Base-by-base conservation (phyloP, 1,140 invertebrate species). In the Lucilia cuprina region DNA sequence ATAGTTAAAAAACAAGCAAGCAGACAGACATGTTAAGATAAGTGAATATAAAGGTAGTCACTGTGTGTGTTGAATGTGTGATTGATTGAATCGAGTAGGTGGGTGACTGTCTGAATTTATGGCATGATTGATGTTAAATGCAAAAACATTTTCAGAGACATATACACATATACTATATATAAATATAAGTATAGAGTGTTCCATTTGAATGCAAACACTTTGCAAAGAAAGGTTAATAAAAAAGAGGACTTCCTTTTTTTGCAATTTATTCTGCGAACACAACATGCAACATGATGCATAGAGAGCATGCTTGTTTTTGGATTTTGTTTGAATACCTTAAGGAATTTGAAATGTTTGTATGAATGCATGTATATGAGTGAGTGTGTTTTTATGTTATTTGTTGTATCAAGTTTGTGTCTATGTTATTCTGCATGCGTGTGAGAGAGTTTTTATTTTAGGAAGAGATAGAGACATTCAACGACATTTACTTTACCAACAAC, bases 401-500 rank as follows among this genome's bases (percentile, higher is more conserved):
- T 8, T 8, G 5, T 41, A 41, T 41, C 7, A 41, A 41, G 41
- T 41, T 41, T n/a, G 12, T 55, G 50, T 55, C 9, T 55, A 5
- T 55, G 2, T 55, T 70, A 21, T n/a, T n/a, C n/a, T n/a, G n/a
- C n/a, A n/a, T 70, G 25, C 25, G 25, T 2, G 1, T 30, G 25
- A 30, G 25, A 55, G 50, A 12, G n/a, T 70, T 70, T 70, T 7
- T 70, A 21, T 70, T 70, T 70, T 25, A 2, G 65, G 65, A 65
- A 83, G 8, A 65, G 82, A 83, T 50, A 35, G 49, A 85, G 85
- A 89, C 90, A 89, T 90, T 90, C 89, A 91, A 91, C 89, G 90
- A 90, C 86, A 89, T 89, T 91, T 91, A 91, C 92, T 94, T 94
- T 93, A 95, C 95, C 94, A 90, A 95, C 94, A 92, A 95, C 92